Evolutionary conservation across 2,113 vertebrate genomes (phyloP).

Genomic region (Saguinus midas): DNA sequence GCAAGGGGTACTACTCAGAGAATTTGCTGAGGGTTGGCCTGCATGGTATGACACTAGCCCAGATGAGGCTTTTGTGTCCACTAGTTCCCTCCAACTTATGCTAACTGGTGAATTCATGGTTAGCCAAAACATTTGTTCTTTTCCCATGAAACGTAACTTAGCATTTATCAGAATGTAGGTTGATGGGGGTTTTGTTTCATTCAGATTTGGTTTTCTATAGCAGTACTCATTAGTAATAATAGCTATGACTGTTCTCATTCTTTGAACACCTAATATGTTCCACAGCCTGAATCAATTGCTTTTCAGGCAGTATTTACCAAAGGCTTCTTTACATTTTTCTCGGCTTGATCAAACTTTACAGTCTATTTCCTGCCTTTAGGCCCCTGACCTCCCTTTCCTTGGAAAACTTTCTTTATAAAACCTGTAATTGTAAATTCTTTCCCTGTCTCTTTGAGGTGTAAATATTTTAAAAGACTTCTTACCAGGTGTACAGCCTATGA

Average conservation of each 20-base stretch:
- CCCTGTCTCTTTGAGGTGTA: not conserved
- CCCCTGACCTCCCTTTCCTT: not conserved
- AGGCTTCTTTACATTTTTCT: not conserved
- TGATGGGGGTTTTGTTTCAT: not conserved
- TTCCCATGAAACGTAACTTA: not conserved
- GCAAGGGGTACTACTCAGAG: not conserved
- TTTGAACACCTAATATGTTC: not conserved
- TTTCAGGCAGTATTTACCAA: not conserved
- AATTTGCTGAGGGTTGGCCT: not conserved
- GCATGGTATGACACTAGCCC: not conserved
- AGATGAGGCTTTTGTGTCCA: not conserved
- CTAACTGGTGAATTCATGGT: not conserved
- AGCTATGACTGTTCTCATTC: not conserved
- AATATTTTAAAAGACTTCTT: conserved; percentile 11
- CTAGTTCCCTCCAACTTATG: not conserved
- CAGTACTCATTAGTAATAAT: not conserved
- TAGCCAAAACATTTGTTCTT: not conserved
- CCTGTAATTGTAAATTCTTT: not conserved
- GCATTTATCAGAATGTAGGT: not conserved
- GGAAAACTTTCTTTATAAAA: not conserved
- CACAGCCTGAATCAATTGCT: not conserved
- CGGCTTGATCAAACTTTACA: not conserved
- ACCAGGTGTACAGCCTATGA: not conserved
- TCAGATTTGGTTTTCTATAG: not conserved
- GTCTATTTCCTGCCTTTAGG: not conserved